phyloP scores from a whole-genome alignment of 1,140 invertebrate genomes.

The Chironomus tepperi region DNA sequence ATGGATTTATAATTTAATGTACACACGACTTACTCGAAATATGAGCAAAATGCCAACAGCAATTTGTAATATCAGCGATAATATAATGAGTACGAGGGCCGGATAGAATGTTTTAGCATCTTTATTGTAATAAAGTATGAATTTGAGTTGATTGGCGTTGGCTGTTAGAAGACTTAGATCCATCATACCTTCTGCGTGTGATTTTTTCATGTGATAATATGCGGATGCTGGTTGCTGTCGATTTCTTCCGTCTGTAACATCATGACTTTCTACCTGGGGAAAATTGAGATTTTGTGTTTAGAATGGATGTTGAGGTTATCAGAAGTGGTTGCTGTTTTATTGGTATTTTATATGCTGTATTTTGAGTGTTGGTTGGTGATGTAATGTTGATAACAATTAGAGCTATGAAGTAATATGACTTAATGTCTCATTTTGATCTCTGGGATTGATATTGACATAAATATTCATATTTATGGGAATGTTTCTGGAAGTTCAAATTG shows the following conservation, averaged over 20 bases:
- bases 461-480: too few relatives aligned
- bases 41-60: conserved; percentile 53
- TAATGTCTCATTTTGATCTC: too few relatives aligned
- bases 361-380: too few relatives aligned
- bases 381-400: too few relatives aligned
- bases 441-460: too few relatives aligned
- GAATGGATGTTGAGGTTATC: too few relatives aligned
- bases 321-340: too few relatives aligned
- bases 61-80: conserved; percentile 52
- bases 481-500: too few relatives aligned
- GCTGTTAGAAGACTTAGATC: conserved; percentile 62
- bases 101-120: conserved; percentile 46
- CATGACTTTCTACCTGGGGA: neutral
- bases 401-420: too few relatives aligned
- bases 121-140: conserved; percentile 49
- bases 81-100: conserved; percentile 45
- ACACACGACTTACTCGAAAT: conserved; percentile 48
- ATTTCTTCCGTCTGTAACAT: neutral
- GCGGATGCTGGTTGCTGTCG: neutral
- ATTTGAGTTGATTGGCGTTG: conserved; percentile 69
- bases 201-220: conserved; percentile 20
- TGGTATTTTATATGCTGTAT: too few relatives aligned
- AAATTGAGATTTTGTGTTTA: too few relatives aligned
- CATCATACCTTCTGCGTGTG: conserved; percentile 47
- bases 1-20: conserved; percentile 42